Evolutionary conservation across 2,113 vertebrate genomes (phyloP).

Genomic region (Grus americana): DNA sequence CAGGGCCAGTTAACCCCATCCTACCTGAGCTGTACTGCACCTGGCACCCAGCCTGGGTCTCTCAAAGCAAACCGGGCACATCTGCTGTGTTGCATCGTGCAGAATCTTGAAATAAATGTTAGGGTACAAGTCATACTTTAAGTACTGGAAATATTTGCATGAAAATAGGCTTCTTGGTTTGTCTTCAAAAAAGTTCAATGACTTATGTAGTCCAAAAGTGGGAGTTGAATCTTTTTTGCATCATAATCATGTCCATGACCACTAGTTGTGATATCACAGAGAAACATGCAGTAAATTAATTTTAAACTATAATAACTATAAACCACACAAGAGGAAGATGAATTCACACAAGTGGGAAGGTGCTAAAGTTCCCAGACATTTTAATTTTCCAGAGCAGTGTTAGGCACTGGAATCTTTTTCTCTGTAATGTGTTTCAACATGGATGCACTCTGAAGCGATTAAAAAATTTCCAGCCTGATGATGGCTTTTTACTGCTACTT

Average conservation of each 20-base stretch:
- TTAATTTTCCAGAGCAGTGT: not conserved
- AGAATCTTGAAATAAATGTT: not conserved
- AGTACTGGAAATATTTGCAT: not conserved
- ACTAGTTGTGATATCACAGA: not conserved
- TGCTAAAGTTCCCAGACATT: not conserved
- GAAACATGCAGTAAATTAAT: not conserved
- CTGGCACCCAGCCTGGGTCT: not conserved
- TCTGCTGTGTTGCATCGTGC: not conserved
- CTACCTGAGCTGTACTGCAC: fast-evolving
- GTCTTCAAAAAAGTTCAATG: not conserved
- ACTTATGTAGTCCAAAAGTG: fast-evolving
- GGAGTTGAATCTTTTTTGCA: not conserved
- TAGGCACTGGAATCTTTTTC: not conserved
- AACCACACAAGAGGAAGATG: not conserved
- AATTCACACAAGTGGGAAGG: not conserved
- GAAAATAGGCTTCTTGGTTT: not conserved
- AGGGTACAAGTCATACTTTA: not conserved
- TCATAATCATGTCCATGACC: not conserved
- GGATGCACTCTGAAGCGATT: not conserved
- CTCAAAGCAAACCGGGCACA: not conserved
- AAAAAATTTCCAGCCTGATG: not conserved
- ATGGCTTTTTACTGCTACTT: not conserved
- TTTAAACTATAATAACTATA: not conserved
- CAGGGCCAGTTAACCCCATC: not conserved
- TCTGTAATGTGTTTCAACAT: not conserved